Evolutionary conservation across 2,113 vertebrate genomes (phyloP), one percentile per base, ranked within the genome.

Genomic region (Halichoerus grypus): DNA sequence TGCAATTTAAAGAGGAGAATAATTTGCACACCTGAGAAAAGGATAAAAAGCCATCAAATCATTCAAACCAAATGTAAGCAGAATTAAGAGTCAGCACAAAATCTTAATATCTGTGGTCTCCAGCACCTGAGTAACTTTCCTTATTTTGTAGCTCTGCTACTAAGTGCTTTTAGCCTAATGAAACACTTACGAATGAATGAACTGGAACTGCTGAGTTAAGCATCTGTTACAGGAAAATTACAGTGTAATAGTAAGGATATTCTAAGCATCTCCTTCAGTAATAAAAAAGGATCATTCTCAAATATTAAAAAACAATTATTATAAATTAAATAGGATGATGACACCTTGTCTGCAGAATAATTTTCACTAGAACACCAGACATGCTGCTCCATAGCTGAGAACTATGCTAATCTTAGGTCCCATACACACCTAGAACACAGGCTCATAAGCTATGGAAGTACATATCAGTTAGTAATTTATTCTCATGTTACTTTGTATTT

Each of bases 271-370:
- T 94, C 57, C 84, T 86, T 93, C 87, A 96, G 96, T 97, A 77
- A 97, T 87, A 96, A 92, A 93, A 74, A 97, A 93, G 42, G 42
- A 14, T 85, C 69, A 97, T 96, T 96, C 89, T 95, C 59, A 88
- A 98, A 67, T 96, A 95, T 80, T 93, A 53, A 57, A 84, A 97
- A 94, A 80, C 31, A 80, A 80, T 72, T 84, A 81, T 87, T 97
- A 86, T 92, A 89, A 97, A 84, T 93, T 91, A 97, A 96, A 89
- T 83, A 91, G 53, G 51, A 92, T 84, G 74, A 81, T 81, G 82
- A 63, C 94, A 84, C 80, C 69, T 76, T 86, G 57, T 72, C 15
- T 84, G 16, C 16, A 42, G 95, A 96, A 77, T 80, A 57, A 87
- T 67, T n/a, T 83, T 95, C 57, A 39, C 69, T 76, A 91, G 61